Conservation (phyloP, 2,888 invertebrate species). For the Cylindroiulus punctatus region DNA sequence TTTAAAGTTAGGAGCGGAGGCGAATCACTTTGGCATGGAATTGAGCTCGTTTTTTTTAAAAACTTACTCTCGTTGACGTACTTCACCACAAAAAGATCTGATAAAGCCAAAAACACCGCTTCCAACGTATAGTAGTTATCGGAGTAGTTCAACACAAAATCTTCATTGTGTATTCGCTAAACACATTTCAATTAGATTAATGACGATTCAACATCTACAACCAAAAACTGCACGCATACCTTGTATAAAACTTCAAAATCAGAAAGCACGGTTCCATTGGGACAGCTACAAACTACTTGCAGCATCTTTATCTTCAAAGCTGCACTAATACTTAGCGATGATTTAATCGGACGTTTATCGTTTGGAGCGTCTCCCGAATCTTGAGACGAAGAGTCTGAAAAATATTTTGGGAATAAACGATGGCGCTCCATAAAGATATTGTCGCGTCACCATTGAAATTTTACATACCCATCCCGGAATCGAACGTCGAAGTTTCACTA, state of each 20-base stretch:
- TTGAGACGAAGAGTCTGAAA: neutral
- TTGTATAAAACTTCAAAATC: neutral
- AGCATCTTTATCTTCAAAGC: neutral
- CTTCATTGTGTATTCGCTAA: slow-evolving; percentile 4
- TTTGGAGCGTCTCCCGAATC: neutral
- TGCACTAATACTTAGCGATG: neutral
- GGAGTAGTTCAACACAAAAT: neutral
- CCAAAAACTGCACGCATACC: neutral
- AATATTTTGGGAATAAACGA: neutral
- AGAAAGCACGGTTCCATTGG: neutral
- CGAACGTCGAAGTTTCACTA: neutral
- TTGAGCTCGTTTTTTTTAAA: neutral
- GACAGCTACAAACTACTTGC: neutral
- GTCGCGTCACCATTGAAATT: too few species aligned
- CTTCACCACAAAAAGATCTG: neutral
- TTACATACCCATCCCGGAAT: neutral
- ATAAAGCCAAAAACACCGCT: slow-evolving; percentile 22
- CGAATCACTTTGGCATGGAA: neutral
- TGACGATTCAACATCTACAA: neutral
- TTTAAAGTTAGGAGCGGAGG: neutral
- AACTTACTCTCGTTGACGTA: neutral
- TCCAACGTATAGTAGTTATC: neutral
- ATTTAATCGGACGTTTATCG: neutral
- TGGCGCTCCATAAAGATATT: too few species aligned
- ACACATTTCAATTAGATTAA: neutral